Evolutionary conservation across 2,113 vertebrate species (phyloP).

Genomic region (Romanogobio albipinnatus): DNA sequence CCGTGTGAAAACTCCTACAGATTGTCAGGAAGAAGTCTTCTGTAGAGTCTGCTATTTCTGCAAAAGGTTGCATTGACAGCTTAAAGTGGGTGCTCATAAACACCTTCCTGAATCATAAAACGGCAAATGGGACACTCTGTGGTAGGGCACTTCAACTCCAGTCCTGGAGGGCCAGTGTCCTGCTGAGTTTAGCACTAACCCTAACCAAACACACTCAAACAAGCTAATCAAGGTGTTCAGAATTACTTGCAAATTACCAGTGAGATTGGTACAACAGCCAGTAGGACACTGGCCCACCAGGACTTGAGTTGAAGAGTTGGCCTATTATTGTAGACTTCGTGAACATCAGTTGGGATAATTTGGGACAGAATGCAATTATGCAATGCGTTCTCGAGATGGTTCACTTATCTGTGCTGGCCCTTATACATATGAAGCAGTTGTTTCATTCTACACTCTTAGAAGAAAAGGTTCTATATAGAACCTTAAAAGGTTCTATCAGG

Average conservation of each 20-base stretch:
- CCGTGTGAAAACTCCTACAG: no score
- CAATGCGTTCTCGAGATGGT: neutral
- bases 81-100: no score
- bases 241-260: neutral
- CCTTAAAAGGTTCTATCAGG: no score
- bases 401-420: neutral
- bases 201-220: neutral
- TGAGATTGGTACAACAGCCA: neutral
- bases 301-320: neutral
- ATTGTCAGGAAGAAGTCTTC: no score
- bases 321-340: no score
- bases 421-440: neutral
- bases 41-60: no score
- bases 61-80: no score
- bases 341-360: neutral
- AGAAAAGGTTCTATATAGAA: no score
- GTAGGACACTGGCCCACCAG: neutral
- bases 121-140: no score
- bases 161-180: neutral
- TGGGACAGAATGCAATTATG: neutral
- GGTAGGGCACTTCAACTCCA: neutral
- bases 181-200: neutral
- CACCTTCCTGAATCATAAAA: no score
- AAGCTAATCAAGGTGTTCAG: neutral
- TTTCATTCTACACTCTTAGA: no score